Percentiles rank a stretch among this genome's conserved stretches.
These are phyloP conservation scores for Pipra filicauda DNA, from an alignment of 2,113 vertebrate genomes.

Conservation along the genomic window DNA sequence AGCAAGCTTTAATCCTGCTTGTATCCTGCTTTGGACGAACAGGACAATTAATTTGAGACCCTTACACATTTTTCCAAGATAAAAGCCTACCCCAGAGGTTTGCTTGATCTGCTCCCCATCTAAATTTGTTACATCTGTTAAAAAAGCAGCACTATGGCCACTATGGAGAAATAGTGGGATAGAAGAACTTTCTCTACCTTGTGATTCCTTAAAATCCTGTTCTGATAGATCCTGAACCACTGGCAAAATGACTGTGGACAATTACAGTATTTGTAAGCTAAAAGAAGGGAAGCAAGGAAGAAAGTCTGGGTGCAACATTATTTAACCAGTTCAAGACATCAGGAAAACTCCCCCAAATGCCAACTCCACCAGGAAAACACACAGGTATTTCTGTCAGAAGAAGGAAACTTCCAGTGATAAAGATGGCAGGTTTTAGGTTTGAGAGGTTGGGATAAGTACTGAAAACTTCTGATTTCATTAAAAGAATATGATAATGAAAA, in stretches of 20 bases:
- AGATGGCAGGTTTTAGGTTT: background rate
- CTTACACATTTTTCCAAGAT: background rate
- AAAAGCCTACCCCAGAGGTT: background rate
- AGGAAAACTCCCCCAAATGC: background rate
- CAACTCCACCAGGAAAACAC: background rate
- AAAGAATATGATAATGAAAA: background rate
- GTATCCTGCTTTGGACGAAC: background rate
- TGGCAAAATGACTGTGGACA: background rate
- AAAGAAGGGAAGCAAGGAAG: background rate
- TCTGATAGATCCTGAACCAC: background rate
- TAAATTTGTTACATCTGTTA: background rate
- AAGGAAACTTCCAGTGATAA: background rate
- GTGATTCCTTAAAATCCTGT: background rate
- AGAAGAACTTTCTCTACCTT: background rate
- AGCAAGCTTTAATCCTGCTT: background rate
- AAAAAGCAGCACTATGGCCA: background rate
- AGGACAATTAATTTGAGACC: constrained; percentile 27
- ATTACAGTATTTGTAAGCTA: background rate
- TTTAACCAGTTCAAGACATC: background rate
- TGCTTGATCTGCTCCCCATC: background rate
- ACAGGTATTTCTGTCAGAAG: background rate
- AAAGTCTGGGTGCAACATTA: background rate
- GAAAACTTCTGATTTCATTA: background rate
- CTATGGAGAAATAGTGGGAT: background rate
- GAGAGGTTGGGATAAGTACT: background rate